Percentiles rank a stretch among this genome's conserved stretches.
Evolutionary conservation across 2,888 invertebrate species (phyloP).

Genomic region (Drosophila falleni): DNA sequence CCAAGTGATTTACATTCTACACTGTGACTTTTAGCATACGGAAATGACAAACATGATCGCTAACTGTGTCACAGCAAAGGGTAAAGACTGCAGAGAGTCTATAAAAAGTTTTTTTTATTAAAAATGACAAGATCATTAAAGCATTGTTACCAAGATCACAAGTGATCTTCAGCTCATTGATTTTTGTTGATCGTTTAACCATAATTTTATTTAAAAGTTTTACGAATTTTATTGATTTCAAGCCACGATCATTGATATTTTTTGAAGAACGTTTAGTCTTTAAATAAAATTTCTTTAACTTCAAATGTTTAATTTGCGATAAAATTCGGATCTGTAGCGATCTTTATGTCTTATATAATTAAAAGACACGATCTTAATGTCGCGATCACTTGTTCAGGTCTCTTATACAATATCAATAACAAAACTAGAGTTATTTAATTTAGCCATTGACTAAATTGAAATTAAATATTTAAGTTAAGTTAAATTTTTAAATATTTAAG

Average conservation of each 20-base stretch:
- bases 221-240: not conserved
- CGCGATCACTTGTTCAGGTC: not conserved
- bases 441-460: too few species aligned
- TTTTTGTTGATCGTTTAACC: not conserved
- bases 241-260: not conserved
- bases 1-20: conserved; percentile 72
- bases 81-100: not conserved
- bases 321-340: not conserved
- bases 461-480: too few species aligned
- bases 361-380: not conserved
- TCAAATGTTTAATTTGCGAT: not conserved
- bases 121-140: not conserved
- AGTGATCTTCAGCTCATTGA: not conserved
- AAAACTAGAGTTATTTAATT: too few species aligned
- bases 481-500: too few species aligned
- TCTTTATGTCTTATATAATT: not conserved
- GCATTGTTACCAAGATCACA: not conserved
- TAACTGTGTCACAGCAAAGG: conserved; percentile 59
- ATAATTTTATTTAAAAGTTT: not conserved
- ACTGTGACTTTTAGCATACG: conserved; percentile 48
- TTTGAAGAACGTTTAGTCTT: not conserved
- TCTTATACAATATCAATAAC: not conserved
- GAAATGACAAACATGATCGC: conserved; percentile 44
- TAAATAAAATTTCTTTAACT: not conserved
- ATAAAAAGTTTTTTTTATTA: not conserved